These are phyloP conservation scores for Aporrectodea caliginosa DNA, from an alignment of 1,140 invertebrate genomes.

Conservation along the genomic window DNA sequence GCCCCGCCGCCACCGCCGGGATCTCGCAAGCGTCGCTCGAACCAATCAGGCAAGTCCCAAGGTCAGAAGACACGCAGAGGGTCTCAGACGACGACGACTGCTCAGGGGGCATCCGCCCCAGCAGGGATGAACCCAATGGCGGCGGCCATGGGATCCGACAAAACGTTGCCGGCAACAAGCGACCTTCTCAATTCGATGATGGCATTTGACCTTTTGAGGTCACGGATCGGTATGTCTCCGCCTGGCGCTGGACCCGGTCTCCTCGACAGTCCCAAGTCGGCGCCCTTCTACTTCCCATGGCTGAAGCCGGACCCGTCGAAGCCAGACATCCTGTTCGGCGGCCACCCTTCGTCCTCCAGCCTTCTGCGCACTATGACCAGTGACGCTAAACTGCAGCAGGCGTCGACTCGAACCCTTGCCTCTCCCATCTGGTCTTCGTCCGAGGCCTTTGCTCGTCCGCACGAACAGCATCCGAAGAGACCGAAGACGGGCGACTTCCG, in stretches of 20 bases:
- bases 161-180: background rate
- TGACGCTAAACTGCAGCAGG: background rate
- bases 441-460: no score
- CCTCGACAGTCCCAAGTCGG: background rate
- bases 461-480: background rate
- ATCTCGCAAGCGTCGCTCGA: background rate
- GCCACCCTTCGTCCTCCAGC: background rate
- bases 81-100: no score
- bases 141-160: no score
- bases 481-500: no score
- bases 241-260: no score
- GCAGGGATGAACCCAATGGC: no score
- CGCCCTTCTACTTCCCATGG: background rate
- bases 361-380: background rate
- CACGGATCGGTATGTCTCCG: background rate
- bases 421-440: no score
- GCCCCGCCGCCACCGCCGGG: no score
- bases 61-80: background rate
- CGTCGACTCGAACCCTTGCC: background rate
- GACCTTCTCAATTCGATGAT: background rate
- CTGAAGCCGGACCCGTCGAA: background rate
- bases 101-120: background rate
- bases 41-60: background rate
- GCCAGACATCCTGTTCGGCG: background rate
- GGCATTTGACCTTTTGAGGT: background rate